Evolutionary conservation across 2,113 vertebrate genomes (phyloP).

Genomic region (Macrotis lagotis): DNA sequence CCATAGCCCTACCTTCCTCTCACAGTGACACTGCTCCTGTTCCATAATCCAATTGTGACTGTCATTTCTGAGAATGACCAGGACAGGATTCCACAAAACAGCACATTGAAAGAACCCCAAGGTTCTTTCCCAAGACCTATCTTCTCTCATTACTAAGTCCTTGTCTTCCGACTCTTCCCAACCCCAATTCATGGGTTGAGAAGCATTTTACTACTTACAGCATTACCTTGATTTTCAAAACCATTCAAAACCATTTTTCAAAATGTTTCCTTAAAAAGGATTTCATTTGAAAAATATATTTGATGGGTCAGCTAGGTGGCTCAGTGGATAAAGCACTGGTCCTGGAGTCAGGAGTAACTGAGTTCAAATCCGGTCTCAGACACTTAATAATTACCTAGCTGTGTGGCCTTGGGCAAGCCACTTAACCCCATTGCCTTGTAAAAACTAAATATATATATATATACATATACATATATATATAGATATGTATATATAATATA

Average conservation of each 20-base stretch:
- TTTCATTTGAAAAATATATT: slow-evolving; percentile 26
- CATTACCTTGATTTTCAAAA: not conserved
- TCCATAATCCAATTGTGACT: not conserved
- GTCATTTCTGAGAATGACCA: not conserved
- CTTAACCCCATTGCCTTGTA: too few species aligned
- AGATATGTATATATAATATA: too few species aligned
- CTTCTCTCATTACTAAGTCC: not conserved
- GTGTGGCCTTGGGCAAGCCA: too few species aligned
- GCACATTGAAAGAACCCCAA: not conserved
- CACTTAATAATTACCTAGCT: too few species aligned
- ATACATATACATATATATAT: too few species aligned
- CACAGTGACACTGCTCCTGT: not conserved
- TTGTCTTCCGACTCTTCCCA: not conserved
- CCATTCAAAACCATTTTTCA: accelerated
- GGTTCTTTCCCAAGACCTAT: not conserved
- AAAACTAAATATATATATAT: too few species aligned
- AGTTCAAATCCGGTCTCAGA: too few species aligned
- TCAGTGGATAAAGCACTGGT: too few species aligned
- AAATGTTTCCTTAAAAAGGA: slow-evolving; percentile 28
- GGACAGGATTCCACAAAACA: too few species aligned
- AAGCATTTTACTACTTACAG: not conserved
- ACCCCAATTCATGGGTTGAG: not conserved
- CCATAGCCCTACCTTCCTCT: not conserved
- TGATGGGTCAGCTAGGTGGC: too few species aligned
- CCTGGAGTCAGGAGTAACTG: too few species aligned